A percentile compares a stretch with the other conserved stretches of the same genome.
Conservation (phyloP, 2,888 invertebrate genomes). For the Protophormia terraenovae region DNA sequence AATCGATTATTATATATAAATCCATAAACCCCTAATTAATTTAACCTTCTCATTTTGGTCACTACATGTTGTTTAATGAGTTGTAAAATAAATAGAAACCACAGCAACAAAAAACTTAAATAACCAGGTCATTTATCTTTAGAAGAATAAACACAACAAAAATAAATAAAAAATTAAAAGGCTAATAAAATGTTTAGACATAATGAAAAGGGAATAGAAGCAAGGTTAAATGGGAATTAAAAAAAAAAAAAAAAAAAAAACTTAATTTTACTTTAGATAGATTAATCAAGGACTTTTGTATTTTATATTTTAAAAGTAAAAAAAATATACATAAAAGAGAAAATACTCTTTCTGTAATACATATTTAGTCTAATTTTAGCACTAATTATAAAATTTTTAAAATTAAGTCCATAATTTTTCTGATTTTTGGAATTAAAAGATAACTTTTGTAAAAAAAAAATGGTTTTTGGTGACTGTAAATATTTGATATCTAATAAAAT, state of each 20-base stretch:
- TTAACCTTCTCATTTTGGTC: slow-evolving; percentile 40
- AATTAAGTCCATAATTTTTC: no score
- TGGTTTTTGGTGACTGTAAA: no score
- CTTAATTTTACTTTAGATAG: slow-evolving; percentile 4
- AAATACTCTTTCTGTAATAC: no score
- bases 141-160: not conserved
- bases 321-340: no score
- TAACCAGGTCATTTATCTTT: slow-evolving; percentile 51
- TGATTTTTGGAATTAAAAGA: no score
- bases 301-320: not conserved
- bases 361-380: no score
- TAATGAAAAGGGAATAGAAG: slow-evolving; percentile 2
- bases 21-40: slow-evolving; percentile 42
- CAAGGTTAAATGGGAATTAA: not conserved
- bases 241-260: not conserved
- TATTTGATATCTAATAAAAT: no score
- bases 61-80: slow-evolving; percentile 42
- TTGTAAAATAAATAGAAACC: slow-evolving; percentile 22
- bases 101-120: not conserved
- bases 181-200: slow-evolving; percentile 21
- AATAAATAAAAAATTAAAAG: not conserved
- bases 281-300: slow-evolving; percentile 33
- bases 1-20: slow-evolving; percentile 29
- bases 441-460: no score
- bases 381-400: no score